Percentiles rank a stretch among this genome's conserved stretches.
Conservation (phyloP, 2,888 invertebrate species). For the Drosophila merina region DNA sequence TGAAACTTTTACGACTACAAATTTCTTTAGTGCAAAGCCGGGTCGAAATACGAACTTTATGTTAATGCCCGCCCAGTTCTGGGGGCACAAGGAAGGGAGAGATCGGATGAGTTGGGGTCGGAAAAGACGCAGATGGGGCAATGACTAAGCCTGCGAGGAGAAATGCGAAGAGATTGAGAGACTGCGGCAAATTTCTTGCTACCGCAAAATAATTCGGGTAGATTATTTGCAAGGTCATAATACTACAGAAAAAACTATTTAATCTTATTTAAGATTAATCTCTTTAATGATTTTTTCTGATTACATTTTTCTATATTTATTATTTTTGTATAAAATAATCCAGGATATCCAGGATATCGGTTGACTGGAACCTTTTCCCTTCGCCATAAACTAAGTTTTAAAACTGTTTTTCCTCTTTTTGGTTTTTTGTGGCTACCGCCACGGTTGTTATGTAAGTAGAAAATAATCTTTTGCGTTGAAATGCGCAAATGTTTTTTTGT, state of each 20-base stretch:
- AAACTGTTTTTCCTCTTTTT: conserved; percentile 15
- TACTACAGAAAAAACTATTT: neutral
- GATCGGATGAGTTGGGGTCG: neutral
- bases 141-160: conserved; percentile 22
- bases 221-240: neutral
- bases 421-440: conserved; percentile 13
- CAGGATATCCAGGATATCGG: conserved; percentile 3
- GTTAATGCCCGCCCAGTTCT: conserved; percentile 35
- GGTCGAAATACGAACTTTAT: conserved; percentile 47
- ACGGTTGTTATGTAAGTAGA: conserved; percentile 43
- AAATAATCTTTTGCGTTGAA: conserved; percentile 62
- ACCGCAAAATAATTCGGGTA: neutral
- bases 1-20: conserved; percentile 57
- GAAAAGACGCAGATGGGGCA: conserved; percentile 27
- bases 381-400: conserved; percentile 1
- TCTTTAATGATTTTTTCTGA: no score
- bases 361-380: no score
- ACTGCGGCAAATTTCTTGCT: conserved; percentile 42
- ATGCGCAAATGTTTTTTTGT: conserved; percentile 65
- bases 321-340: neutral
- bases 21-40: conserved; percentile 52
- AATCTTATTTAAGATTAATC: neutral
- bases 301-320: no score
- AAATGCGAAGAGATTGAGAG: conserved; percentile 42
- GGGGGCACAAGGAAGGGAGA: conserved; percentile 1